Base-by-base conservation (phyloP, 2,113 vertebrate species). In the Notothenia coriiceps region DNA sequence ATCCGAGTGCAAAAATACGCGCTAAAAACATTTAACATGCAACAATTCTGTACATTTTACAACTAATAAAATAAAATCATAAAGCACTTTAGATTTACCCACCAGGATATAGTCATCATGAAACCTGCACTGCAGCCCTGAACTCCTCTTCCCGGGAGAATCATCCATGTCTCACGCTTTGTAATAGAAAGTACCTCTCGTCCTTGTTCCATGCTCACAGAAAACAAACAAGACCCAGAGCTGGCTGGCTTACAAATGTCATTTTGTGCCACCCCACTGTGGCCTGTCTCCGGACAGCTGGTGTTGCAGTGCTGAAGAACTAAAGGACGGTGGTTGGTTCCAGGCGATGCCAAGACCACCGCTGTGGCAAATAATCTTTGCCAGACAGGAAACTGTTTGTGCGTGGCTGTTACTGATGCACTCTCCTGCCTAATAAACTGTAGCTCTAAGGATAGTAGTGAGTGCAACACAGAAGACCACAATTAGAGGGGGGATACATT, bases 271-370 rank as follows among this genome's bases (percentile, higher is more conserved):
- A 33, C 86, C 91, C 90, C 40, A 67, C 85, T 76, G 91, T 69
- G 81, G 43, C 72, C 54, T 57, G 29, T 85, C 83, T 74, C 77
- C 72, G 72, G 89, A 94, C 93, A 93, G 90, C 87, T 92, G 91
- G 89, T 91, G 86, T 80, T 83, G 71, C 82, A 82, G 57, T 74
- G 70, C 70, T 73, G 7, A 75, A 80, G 69, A 86, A 82, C 86
- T 81, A 51, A 63, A 88, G 80, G 86, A 85, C 57, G 25, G 70
- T 15, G 74, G 83, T 91, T 73, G 79, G 84, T 82, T 83, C 73
- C 52, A 47, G 63, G 56, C 77, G 15, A 65, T 88, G 82, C 89
- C 88, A 89, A 74, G 83, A 83, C 68, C 59, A 83, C 78, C 64
- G 0, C 88, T 63, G 87, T 55, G 88, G 17, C 70, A 83, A 73